These are phyloP conservation scores for Temnothorax longispinosus DNA, from an alignment of 1,140 invertebrate genomes.

Conservation along the genomic window DNA sequence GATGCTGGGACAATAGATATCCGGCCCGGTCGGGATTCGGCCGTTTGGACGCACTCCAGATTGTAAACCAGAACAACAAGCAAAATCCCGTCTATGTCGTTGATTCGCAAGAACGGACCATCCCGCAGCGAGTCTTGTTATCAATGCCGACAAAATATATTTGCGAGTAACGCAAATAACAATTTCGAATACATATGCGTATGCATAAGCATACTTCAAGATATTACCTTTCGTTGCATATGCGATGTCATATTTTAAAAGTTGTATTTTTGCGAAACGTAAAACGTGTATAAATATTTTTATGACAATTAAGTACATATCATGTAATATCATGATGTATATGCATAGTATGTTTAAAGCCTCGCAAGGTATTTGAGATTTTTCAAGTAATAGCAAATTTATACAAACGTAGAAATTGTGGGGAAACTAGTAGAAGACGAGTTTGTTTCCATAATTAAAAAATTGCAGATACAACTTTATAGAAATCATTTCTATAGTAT, in stretches of 20 bases:
- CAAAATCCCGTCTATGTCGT: constrained; percentile 22
- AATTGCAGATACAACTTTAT: not conserved
- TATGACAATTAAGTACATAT: not conserved
- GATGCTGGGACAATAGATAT: constrained; percentile 34
- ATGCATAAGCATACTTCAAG: not conserved
- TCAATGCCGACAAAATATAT: constrained; percentile 10
- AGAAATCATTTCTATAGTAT: not conserved
- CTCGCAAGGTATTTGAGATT: not conserved
- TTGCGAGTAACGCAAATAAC: not conserved
- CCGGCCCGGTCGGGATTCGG: constrained; percentile 18
- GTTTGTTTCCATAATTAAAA: not conserved
- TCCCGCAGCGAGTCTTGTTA: constrained; percentile 13
- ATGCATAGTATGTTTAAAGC: not conserved
- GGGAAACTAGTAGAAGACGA: not conserved
- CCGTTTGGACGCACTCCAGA: constrained; percentile 68
- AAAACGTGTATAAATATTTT: not conserved
- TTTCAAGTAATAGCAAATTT: not conserved
- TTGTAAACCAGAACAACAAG: constrained; percentile 65
- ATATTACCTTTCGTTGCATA: not conserved
- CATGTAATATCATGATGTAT: not conserved
- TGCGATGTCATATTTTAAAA: not conserved
- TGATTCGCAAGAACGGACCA: constrained; percentile 53
- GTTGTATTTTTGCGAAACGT: not conserved
- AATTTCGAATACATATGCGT: constrained; percentile 1
- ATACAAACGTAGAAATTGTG: not conserved